Evolutionary conservation across 2,888 invertebrate genomes (phyloP), one percentile per base, ranked within the genome.

Genomic region (Meteorus colon): DNA sequence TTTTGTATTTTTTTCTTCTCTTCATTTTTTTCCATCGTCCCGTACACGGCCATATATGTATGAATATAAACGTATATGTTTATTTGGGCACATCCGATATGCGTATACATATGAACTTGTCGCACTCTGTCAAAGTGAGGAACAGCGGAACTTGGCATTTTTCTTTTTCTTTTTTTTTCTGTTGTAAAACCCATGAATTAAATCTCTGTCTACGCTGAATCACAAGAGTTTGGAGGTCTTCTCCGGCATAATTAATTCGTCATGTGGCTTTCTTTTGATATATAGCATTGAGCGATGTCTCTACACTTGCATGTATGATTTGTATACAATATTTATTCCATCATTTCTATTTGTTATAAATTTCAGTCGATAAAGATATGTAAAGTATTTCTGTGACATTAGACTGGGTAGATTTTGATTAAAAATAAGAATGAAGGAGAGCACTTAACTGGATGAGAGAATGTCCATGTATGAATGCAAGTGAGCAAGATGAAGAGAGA

Each of bases 141-240:
- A 4, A 48, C n/a, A 6, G n/a, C 12, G 51, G 51, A 68, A 73
- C 60, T 55, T 62, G 72, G 34, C 34, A 34, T 6, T 60, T 74
- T 6, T 27, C 24, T 8, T 24, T 34, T 34, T 6, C 34, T 4
- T 34, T 4, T 8, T 34, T 8, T 6, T 34, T 34, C 2, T 8
- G 12, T 34, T 8, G 12, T 31, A 70, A 73, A 80, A 77, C 73
- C 76, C 76, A 80, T 77, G 77, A 79, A 77, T 76, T 78, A 78
- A 70, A 71, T 77, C 73, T 77, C 76, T 80, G 80, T 76, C 76
- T 75, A 69, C 73, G 68, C 27, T 60, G 60, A 78, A 73, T 67
- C 75, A 62, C 34, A 59, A 79, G 65, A 73, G 45, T 12, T 45
- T 16, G 1, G 34, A 34, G 0, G 34, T 34, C 34, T 4, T 8